These are phyloP conservation scores for Hyaena hyaena DNA, from an alignment of 2,113 vertebrate species.

Conservation along the genomic window DNA sequence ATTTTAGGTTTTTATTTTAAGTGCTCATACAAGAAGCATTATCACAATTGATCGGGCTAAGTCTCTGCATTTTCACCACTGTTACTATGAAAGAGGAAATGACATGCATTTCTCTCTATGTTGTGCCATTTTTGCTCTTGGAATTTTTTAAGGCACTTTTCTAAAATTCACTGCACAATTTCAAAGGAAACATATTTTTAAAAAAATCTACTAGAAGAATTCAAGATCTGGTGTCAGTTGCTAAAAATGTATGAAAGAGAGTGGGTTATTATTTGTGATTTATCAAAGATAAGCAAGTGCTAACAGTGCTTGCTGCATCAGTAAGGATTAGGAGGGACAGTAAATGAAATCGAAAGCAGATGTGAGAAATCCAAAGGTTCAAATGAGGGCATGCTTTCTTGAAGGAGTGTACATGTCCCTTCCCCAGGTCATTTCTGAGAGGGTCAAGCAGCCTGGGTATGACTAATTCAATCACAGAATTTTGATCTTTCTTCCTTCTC, in stretches of 20 bases:
- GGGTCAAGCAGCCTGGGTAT: neutral
- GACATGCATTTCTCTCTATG: neutral
- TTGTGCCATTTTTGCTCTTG: neutral
- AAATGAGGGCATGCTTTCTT: fast-evolving
- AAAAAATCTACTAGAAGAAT: neutral
- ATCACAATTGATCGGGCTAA: neutral
- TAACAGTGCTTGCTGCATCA: neutral
- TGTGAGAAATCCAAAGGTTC: neutral
- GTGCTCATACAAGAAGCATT: neutral
- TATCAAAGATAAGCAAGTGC: neutral
- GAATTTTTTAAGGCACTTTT: neutral
- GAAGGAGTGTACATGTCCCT: neutral
- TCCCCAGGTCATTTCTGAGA: neutral
- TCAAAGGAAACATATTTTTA: neutral
- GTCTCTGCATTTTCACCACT: neutral
- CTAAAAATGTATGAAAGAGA: neutral
- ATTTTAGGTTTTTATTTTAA: neutral
- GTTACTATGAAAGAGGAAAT: conserved; percentile 46
- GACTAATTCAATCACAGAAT: neutral
- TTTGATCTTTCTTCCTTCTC: neutral
- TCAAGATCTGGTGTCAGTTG: neutral
- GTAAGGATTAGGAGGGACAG: neutral
- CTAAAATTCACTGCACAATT: conserved; percentile 52
- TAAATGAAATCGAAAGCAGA: neutral
- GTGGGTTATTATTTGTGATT: neutral